These are phyloP conservation scores for Tiliacea aurago DNA, from an alignment of 2,888 invertebrate species.

Conservation along the genomic window DNA sequence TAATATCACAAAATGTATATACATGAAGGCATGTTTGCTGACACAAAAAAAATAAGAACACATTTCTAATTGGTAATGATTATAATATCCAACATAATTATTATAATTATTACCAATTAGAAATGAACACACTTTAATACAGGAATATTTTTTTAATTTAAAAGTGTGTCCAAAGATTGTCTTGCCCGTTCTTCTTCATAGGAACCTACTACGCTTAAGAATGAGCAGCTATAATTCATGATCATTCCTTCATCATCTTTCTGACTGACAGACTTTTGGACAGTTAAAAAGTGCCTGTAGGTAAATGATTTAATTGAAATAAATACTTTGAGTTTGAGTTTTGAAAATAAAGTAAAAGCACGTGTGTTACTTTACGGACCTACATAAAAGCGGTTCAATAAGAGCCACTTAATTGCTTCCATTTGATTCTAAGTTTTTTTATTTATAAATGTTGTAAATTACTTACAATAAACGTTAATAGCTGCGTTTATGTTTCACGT, in stretches of 20 bases:
- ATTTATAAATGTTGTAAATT: neutral
- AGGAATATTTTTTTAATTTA: neutral
- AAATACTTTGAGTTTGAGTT: too few relatives aligned
- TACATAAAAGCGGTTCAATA: neutral
- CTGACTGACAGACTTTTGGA: neutral
- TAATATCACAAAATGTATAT: neutral
- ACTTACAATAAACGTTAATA: neutral
- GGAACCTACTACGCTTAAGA: neutral
- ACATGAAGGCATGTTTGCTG: neutral
- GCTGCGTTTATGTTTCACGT: conserved; percentile 1
- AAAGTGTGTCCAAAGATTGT: neutral
- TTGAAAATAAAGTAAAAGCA: neutral
- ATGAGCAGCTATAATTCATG: neutral
- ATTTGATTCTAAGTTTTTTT: neutral
- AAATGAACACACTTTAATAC: neutral
- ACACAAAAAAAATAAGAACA: neutral
- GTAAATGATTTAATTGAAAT: too few relatives aligned
- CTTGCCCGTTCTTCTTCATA: neutral
- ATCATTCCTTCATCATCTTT: neutral
- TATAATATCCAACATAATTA: too few relatives aligned
- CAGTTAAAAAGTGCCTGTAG: neutral
- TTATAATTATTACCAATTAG: too few relatives aligned
- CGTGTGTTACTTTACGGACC: neutral
- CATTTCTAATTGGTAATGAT: neutral
- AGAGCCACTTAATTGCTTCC: neutral